A percentile compares a stretch with the other conserved stretches of the same genome.
Conservation (phyloP, 2,797 vertebrate genomes). For the Cyclura pinguis region DNA sequence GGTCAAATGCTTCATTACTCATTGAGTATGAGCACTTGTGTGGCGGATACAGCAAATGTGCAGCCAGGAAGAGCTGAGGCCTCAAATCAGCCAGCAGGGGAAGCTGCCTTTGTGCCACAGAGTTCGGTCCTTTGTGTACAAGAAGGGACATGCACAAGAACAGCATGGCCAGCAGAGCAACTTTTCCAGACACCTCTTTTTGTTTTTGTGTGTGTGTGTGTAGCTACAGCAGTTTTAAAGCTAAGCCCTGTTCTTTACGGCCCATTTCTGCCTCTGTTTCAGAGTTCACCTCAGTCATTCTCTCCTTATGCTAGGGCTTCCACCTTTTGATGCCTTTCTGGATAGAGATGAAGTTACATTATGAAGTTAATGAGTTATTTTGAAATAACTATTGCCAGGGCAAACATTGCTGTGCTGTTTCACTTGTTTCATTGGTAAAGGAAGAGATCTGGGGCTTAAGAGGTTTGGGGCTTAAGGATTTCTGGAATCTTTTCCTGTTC, state of each 20-base stretch:
- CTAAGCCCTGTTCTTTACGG: not conserved
- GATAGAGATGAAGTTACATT: not conserved
- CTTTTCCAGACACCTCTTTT: not conserved
- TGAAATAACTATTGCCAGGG: not conserved
- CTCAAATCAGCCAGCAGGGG: not conserved
- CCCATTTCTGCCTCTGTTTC: not conserved
- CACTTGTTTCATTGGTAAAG: slow-evolving; percentile 6
- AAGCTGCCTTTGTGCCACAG: not conserved
- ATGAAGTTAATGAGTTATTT: not conserved
- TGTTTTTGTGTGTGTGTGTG: not conserved
- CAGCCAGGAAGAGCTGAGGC: not conserved
- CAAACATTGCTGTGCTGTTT: not conserved
- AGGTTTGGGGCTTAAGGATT: not conserved
- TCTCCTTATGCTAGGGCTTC: not conserved
- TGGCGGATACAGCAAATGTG: slow-evolving; percentile 12
- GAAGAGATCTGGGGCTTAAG: too few relatives aligned
- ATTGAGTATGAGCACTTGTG: slow-evolving; percentile 26
- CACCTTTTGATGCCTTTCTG: not conserved
- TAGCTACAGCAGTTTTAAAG: not conserved
- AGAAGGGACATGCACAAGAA: not conserved
- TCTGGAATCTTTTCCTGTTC: not conserved
- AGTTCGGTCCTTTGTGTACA: not conserved
- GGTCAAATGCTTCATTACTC: slow-evolving; percentile 67
- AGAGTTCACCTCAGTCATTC: not conserved
- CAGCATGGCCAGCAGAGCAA: not conserved